Percentiles rank a stretch among this genome's conserved stretches.
These are phyloP conservation scores for Melierax canorus DNA, from an alignment of 2,113 vertebrate species.

Conservation along the genomic window DNA sequence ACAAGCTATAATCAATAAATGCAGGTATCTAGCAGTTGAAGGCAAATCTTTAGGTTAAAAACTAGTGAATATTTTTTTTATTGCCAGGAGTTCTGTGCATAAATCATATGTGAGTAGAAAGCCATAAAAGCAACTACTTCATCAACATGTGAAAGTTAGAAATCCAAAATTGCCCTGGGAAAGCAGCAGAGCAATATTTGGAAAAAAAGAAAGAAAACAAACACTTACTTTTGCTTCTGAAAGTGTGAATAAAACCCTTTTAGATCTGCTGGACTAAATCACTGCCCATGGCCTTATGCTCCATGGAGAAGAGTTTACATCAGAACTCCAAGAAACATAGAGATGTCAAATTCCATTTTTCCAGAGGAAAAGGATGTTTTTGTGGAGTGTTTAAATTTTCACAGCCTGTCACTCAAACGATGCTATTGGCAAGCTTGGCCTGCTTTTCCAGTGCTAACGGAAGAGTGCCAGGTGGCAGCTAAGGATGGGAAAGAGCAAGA, in stretches of 20 bases:
- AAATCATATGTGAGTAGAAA: background rate
- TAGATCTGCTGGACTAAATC: background rate
- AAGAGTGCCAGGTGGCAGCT: conserved; percentile 21
- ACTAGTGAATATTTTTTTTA: background rate
- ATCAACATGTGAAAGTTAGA: background rate
- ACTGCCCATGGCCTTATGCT: background rate
- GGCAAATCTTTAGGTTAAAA: background rate
- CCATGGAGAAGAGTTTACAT: background rate
- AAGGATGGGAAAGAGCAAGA: background rate
- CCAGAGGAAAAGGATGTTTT: conserved; percentile 44
- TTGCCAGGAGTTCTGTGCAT: background rate
- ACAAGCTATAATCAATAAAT: background rate
- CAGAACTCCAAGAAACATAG: background rate
- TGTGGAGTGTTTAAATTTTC: conserved; percentile 29
- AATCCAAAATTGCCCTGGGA: background rate
- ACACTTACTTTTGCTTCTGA: background rate
- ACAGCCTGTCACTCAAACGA: conserved; percentile 18
- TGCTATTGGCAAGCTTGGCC: background rate
- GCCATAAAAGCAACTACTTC: background rate
- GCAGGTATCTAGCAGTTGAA: background rate
- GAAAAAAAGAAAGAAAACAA: background rate
- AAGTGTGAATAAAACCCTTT: background rate
- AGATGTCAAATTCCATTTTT: background rate
- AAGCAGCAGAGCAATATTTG: background rate
- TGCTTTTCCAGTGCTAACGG: background rate